Base-by-base conservation (phyloP, 1,140 invertebrate species). In the Pseudachorutes palmiensis region DNA sequence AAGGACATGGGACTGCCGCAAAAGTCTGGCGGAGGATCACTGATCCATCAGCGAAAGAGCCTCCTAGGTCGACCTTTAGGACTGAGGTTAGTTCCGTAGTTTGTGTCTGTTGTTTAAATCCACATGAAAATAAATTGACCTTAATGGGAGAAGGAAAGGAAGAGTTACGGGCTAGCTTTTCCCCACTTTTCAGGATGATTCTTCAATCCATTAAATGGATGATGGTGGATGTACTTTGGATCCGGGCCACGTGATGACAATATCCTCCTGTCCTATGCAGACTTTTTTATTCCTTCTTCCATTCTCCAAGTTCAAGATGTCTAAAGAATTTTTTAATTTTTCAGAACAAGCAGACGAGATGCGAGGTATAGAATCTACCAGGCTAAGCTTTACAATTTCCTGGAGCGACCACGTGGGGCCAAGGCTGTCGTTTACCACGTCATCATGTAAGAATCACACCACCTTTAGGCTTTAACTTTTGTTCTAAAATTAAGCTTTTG, bases 391-490 rank as follows among this genome's bases (percentile, higher is more conserved):
- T 94, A 95, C 83, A 95, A 95, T 82, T 95, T 95, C 80, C 84
- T 96, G 76, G 93, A 96, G 82, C 81, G 92, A 77, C 92, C 93
- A 64, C 84, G 92, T 72, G 89, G 90, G 71, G 83, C 86, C 77
- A 87, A 86, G 77, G 89, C 91, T 66, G 86, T 92, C 76, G 81
- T 87, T 72, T 96, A 96, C 82, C 93, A 95, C 83, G 85, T 95
- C 79, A 81, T 91, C 76, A 89, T 95, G 92, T 96, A 86, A 94
- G 92, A n/a, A n/a, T n/a, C n/a, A n/a, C n/a, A n/a, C n/a, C n/a
- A n/a, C n/a, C 24, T 55, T 83, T 2, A 19, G 30, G 29, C 29
- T n/a, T 31, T 9, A 12, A 55, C 36, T 45, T 45, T 12, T 12
- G 36, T 19, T 45, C 36, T 45, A 12, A 45, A 45, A 45, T 45